Conservation (phyloP, 23 tunicate species). For the Phallusia fumigata region DNA sequence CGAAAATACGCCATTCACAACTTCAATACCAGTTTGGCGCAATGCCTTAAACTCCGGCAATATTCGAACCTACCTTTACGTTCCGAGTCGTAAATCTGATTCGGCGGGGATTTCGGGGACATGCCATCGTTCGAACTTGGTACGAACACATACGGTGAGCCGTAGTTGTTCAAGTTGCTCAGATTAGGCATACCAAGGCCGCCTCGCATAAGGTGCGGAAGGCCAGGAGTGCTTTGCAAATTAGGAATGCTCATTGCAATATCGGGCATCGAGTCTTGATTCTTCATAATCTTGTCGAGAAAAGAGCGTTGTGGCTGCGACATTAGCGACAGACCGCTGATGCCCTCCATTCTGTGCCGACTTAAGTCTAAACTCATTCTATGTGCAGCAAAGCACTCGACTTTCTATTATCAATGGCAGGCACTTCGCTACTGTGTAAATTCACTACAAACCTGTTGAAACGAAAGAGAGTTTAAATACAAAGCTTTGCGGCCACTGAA, state of each 20-base stretch:
- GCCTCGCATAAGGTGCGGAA: conserved; percentile 29
- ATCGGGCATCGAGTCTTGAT: conserved; percentile 9
- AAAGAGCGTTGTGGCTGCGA: conserved; percentile 53
- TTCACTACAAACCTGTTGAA: too few species aligned
- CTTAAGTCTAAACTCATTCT: conserved; percentile 82
- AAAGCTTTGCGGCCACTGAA: too few species aligned
- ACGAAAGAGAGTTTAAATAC: too few species aligned
- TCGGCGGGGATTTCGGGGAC: conserved; percentile 11
- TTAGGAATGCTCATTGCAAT: conserved; percentile 21
- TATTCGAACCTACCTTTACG: conserved; percentile 53
- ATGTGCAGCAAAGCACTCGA: background rate
- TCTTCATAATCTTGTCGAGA: conserved; percentile 25
- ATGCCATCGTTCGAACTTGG: conserved; percentile 9
- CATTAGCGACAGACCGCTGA: conserved; percentile 71
- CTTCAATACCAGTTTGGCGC: too few species aligned
- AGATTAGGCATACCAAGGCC: conserved; percentile 21
- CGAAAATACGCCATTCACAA: too few species aligned
- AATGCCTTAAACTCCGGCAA: too few species aligned
- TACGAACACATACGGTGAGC: conserved; percentile 17
- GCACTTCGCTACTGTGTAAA: too few species aligned
- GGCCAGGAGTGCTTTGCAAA: conserved; percentile 34
- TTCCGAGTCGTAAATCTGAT: conserved; percentile 1
- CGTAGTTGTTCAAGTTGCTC: background rate
- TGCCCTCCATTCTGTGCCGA: conserved; percentile 73
- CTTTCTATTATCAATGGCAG: too few species aligned